Percentiles rank a stretch among this genome's conserved stretches.
Evolutionary conservation across 2,113 vertebrate genomes (phyloP).

Genomic region (Glareola pratincola): DNA sequence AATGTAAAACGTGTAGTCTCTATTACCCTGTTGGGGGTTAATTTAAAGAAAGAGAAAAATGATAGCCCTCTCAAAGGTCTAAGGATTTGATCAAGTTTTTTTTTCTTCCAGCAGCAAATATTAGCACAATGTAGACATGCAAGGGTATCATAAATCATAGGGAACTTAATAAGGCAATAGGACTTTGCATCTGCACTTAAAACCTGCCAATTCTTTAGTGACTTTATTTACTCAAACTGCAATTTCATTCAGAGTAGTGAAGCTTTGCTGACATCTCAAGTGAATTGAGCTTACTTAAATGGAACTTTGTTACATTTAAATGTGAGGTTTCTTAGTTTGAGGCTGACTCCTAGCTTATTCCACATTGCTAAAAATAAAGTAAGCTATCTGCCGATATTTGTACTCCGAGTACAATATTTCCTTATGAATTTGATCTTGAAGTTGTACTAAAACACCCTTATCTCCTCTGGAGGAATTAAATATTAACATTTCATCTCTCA

Average conservation of each 20-base stretch:
- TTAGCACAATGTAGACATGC: neutral
- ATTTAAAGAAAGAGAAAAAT: neutral
- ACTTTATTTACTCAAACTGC: neutral
- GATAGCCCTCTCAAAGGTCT: neutral
- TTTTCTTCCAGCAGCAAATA: neutral
- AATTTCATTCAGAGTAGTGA: neutral
- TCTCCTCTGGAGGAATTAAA: neutral
- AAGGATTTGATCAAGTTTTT: neutral
- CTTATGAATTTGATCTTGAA: neutral
- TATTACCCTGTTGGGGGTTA: neutral
- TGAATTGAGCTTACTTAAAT: neutral
- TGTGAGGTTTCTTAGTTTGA: neutral
- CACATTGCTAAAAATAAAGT: neutral
- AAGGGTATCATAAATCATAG: neutral
- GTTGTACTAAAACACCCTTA: neutral
- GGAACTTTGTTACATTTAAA: neutral
- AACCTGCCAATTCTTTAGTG: neutral
- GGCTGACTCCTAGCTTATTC: neutral
- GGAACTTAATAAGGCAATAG: neutral
- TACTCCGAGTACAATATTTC: neutral
- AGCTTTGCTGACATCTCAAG: neutral
- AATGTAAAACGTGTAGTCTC: neutral
- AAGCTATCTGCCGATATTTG: neutral
- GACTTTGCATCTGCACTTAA: neutral
- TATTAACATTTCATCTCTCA: neutral